These are phyloP conservation scores for Opisthocomus hoazin DNA, from an alignment of 2,113 vertebrate genomes.

Conservation along the genomic window DNA sequence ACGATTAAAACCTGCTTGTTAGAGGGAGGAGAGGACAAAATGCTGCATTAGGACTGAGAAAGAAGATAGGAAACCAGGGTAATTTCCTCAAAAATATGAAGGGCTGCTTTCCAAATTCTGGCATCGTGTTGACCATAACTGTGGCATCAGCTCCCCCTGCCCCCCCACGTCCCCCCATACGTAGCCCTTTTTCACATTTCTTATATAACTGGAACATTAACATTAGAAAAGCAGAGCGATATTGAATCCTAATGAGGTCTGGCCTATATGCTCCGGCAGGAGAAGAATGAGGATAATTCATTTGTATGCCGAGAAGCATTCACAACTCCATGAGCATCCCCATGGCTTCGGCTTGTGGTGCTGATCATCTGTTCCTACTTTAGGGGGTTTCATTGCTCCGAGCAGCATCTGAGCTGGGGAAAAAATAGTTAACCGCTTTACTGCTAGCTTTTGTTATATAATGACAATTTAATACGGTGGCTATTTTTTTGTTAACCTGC, in stretches of 20 bases:
- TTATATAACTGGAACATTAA: constrained; percentile 76
- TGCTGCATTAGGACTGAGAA: constrained; percentile 33
- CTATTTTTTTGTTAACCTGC: constrained; percentile 63
- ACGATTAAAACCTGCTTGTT: constrained; percentile 15
- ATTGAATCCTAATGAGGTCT: constrained; percentile 80
- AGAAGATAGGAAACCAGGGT: constrained; percentile 26
- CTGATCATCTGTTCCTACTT: constrained; percentile 87
- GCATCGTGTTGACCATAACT: constrained; percentile 47
- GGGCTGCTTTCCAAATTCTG: constrained; percentile 58
- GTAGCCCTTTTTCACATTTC: constrained; percentile 42
- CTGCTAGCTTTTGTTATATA: constrained; percentile 64
- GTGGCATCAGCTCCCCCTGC: background rate
- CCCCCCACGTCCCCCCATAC: background rate
- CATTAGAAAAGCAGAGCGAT: constrained; percentile 78
- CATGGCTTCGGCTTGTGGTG: constrained; percentile 80
- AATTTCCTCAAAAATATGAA: constrained; percentile 57
- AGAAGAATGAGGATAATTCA: constrained; percentile 80
- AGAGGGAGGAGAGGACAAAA: background rate
- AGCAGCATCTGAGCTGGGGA: constrained; percentile 67
- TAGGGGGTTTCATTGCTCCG: constrained; percentile 74
- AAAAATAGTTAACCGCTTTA: constrained; percentile 75
- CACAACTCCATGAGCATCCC: constrained; percentile 77
- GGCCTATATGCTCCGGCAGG: constrained; percentile 64
- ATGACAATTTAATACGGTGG: constrained; percentile 67
- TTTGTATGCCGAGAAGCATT: constrained; percentile 85